Conservation (phyloP, 2,797 vertebrate species). For the Hapalemur alaotrensis region DNA sequence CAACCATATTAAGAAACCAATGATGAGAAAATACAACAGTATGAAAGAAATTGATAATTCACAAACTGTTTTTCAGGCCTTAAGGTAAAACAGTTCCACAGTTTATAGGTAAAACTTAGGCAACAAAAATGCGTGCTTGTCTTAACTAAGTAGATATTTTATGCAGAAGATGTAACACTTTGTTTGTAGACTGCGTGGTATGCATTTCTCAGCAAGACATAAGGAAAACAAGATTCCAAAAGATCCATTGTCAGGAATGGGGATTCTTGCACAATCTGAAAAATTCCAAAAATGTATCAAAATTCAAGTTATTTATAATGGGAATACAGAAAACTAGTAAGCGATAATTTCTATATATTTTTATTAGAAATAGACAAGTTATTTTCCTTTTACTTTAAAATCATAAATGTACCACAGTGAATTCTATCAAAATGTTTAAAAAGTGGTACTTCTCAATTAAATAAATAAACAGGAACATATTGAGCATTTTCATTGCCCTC, state of each 20-base stretch:
- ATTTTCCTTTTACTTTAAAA: constrained; percentile 49
- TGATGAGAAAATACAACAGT: constrained; percentile 86
- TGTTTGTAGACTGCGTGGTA: constrained; percentile 99
- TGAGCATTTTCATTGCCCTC: not conserved
- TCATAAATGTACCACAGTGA: not conserved
- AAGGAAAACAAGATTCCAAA: constrained; percentile 98
- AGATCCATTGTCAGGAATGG: constrained; percentile 99
- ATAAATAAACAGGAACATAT: not conserved
- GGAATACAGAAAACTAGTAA: not conserved
- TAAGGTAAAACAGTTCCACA: constrained; percentile 87
- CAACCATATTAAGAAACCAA: constrained; percentile 89
- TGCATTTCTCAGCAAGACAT: constrained; percentile 97
- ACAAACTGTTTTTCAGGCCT: constrained; percentile 88
- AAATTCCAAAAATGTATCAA: constrained; percentile 70
- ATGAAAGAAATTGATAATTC: constrained; percentile 87
- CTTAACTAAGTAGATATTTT: constrained; percentile 80
- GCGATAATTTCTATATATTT: not conserved
- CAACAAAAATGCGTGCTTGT: constrained; percentile 85
- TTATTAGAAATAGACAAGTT: not conserved
- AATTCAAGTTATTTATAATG: constrained; percentile 46
- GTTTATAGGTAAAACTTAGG: constrained; percentile 88
- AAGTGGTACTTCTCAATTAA: constrained; percentile 15
- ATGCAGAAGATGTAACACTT: constrained; percentile 94
- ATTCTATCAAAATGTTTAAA: constrained; percentile 25
- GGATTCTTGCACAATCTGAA: constrained; percentile 98